Base-by-base conservation (phyloP, 2,888 invertebrate species). In the Apomyelois bistriatella region DNA sequence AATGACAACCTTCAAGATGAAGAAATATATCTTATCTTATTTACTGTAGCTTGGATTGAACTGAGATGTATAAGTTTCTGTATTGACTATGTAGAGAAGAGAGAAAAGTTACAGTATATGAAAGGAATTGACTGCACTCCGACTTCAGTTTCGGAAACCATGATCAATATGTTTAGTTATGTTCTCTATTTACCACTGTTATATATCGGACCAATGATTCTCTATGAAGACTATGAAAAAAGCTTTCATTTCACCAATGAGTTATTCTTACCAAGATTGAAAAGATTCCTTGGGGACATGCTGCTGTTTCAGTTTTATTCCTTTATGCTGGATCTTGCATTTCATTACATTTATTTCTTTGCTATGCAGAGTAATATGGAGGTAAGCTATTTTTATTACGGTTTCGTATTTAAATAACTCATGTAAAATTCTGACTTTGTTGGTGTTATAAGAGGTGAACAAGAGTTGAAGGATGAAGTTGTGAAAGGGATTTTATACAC, bases 301-400 rank as follows among this genome's bases (percentile, higher is more conserved):
- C 43, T 82, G 1, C 87, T 95, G 61, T 93, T 93, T 54, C 58
- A 90, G 7, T 90, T 94, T 61, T 97, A 96, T 94, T 90, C 94
- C 55, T 70, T 93, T 15, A 82, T 96, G 54, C 91, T 94, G 58
- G 95, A 97, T 66, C 76, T 95, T 48, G 79, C 92, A 0, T 88
- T 96, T 41, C 97, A 98, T 83, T 97, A 92, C 73, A 80, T 98
- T 48, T 98, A 97, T 75, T 94, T 96, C 61, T 94, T 94, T 78
- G 95, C 96, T 9, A 89, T 97, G 75, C 92, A 93, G 54, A 92
- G 91, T 70, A 93, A 95, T 68, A 87, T 93, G 40, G 79, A 92
- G 82, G 94, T 94, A 85, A 72, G 70, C 50, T 55, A 1, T 53
- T 48, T 35, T 40, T 37, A 12, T 35, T 48, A 56, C 38, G 9